Evolutionary conservation across 1,140 invertebrate genomes (phyloP).

Genomic region (Dinoponera quadriceps): DNA sequence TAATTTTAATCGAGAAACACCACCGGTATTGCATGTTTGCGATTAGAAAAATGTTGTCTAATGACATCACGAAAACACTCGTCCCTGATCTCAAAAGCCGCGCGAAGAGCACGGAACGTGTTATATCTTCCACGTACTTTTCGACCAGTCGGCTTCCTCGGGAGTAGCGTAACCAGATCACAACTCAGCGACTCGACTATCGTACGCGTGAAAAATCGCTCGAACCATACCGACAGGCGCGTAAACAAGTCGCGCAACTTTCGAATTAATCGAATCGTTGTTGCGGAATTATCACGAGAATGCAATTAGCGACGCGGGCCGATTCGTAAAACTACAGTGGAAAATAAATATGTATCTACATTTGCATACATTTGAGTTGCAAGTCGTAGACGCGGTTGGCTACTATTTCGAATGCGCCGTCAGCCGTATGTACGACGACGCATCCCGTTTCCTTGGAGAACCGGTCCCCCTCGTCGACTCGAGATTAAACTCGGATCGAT

Average conservation of each 20-base stretch:
- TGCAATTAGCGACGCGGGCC: neutral
- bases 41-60: slow-evolving; percentile 26
- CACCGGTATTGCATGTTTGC: neutral
- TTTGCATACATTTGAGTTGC: neutral
- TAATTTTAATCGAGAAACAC: slow-evolving; percentile 25
- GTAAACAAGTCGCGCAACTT: neutral
- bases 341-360: too few species aligned
- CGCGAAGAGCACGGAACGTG: neutral
- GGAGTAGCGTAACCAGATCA: neutral
- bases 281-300: slow-evolving; percentile 17
- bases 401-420: neutral
- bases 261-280: neutral
- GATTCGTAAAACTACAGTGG: neutral
- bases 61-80: neutral
- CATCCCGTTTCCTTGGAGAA: slow-evolving; percentile 29
- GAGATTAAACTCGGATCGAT: slow-evolving; percentile 53
- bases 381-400: neutral
- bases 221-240: too few species aligned
- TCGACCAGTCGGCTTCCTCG: too few species aligned
- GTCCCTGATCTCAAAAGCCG: neutral
- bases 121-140: too few species aligned
- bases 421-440: neutral
- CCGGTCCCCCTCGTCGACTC: neutral
- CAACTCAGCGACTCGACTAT: neutral
- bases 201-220: neutral